A percentile compares a stretch with the other conserved stretches of the same genome.
Conservation (phyloP, 2,888 invertebrate genomes). For the Scaeva pyrastri region DNA sequence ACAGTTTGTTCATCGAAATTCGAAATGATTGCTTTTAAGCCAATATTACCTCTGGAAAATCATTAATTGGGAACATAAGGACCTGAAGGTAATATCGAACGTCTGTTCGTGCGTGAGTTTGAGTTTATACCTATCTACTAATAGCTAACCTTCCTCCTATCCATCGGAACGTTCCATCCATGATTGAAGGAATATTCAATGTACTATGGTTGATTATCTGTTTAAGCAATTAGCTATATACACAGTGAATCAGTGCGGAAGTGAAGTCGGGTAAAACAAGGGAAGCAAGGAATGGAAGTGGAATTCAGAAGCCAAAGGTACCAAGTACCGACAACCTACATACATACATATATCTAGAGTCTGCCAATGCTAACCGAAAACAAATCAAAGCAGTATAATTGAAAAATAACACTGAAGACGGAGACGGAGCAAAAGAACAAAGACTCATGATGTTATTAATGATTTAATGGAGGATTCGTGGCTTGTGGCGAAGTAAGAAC, state of each 20-base stretch:
- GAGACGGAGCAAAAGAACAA: slow-evolving; percentile 21
- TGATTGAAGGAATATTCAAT: slow-evolving; percentile 33
- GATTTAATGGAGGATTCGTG: slow-evolving; percentile 34
- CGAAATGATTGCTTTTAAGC: slow-evolving; percentile 33
- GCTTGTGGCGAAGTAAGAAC: slow-evolving; percentile 28
- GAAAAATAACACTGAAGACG: slow-evolving; percentile 57
- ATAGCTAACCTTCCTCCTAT: background rate
- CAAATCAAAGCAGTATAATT: slow-evolving; percentile 38
- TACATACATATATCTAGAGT: too few species aligned
- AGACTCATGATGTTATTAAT: slow-evolving; percentile 40
- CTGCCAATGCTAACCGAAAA: background rate
- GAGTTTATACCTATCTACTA: too few species aligned
- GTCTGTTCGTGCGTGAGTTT: background rate
- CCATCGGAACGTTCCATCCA: slow-evolving; percentile 21
- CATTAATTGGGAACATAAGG: slow-evolving; percentile 48
- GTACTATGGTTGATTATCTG: slow-evolving; percentile 40
- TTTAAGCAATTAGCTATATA: slow-evolving; percentile 67
- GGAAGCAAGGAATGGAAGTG: too few species aligned
- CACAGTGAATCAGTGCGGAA: slow-evolving; percentile 56
- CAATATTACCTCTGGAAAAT: slow-evolving; percentile 19
- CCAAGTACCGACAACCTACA: background rate
- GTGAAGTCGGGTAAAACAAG: background rate
- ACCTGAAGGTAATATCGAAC: slow-evolving; percentile 20
- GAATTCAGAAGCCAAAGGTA: slow-evolving; percentile 7
- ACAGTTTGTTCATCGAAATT: slow-evolving; percentile 33